phyloP scores from a whole-genome alignment of 2,113 vertebrate genomes.

The Varanus salvator region DNA sequence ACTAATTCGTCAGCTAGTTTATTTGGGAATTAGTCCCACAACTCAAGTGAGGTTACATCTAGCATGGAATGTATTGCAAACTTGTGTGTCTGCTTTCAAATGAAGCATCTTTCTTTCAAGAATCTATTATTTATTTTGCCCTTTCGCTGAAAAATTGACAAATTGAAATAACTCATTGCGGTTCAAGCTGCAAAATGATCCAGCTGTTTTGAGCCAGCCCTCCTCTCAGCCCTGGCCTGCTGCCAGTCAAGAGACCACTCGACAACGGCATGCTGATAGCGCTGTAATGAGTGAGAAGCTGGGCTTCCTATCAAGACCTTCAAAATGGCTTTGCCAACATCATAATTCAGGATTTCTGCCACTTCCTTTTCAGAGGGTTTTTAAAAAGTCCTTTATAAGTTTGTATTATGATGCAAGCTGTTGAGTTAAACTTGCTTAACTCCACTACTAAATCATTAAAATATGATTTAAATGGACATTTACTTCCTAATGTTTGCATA shows the following conservation, averaged over 20 bases:
- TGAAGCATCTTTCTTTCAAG: neutral
- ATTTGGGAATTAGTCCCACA: too few relatives aligned
- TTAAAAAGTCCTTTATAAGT: constrained; percentile 48
- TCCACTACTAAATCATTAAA: constrained; percentile 43
- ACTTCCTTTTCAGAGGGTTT: constrained; percentile 45
- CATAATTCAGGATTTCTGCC: neutral
- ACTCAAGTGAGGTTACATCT: too few relatives aligned
- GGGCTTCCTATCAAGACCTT: constrained; percentile 53
- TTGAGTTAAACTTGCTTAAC: constrained; percentile 59
- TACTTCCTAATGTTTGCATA: constrained; percentile 47
- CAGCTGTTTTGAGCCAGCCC: too few relatives aligned
- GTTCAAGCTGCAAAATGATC: too few relatives aligned
- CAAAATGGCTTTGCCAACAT: constrained; percentile 51
- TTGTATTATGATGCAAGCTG: constrained; percentile 41
- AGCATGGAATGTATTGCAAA: neutral
- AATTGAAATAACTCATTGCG: neutral
- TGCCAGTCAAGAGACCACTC: neutral
- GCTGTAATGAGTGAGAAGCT: neutral
- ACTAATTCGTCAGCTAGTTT: too few relatives aligned
- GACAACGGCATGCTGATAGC: neutral
- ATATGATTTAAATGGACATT: constrained; percentile 63
- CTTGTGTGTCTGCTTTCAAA: neutral
- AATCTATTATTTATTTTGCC: neutral
- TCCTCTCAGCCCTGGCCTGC: neutral
- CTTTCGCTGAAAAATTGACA: neutral